Conservation (phyloP, 2,888 invertebrate genomes). For the Rotaria socialis region DNA sequence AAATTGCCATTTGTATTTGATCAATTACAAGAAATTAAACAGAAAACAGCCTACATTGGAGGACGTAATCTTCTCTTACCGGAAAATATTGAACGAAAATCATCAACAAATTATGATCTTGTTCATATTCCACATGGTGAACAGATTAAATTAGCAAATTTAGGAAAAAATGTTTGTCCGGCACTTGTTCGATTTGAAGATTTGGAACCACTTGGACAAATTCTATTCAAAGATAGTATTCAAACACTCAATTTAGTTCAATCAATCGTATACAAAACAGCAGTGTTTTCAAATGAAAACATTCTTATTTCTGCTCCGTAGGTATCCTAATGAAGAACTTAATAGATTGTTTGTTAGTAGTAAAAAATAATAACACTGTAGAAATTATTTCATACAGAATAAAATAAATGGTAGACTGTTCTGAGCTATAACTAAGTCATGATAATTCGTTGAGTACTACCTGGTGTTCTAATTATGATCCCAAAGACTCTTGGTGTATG, state of each 20-base stretch:
- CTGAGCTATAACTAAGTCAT: too few species aligned
- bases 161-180: constrained; percentile 18
- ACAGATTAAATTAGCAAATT: constrained; percentile 17
- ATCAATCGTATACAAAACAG: constrained; percentile 86
- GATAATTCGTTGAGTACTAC: too few species aligned
- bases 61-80: constrained; percentile 45
- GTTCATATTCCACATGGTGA: constrained; percentile 42
- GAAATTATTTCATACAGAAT: too few species aligned
- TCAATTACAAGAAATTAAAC: constrained; percentile 36
- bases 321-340: background rate
- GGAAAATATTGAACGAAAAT: constrained; percentile 42
- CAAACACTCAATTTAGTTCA: constrained; percentile 86
- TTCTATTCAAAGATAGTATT: constrained; percentile 77
- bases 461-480: too few species aligned
- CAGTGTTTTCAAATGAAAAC: constrained; percentile 93
- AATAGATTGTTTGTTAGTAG: too few species aligned
- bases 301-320: constrained; percentile 87
- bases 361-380: too few species aligned
- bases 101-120: constrained; percentile 25
- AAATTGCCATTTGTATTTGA: constrained; percentile 46
- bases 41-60: constrained; percentile 40
- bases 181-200: constrained; percentile 32
- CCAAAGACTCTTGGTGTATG: too few species aligned
- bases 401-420: too few species aligned
- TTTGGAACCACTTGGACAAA: constrained; percentile 69